These are phyloP conservation scores for Argyrosomus regius DNA, from an alignment of 2,797 vertebrate species.

Conservation along the genomic window DNA sequence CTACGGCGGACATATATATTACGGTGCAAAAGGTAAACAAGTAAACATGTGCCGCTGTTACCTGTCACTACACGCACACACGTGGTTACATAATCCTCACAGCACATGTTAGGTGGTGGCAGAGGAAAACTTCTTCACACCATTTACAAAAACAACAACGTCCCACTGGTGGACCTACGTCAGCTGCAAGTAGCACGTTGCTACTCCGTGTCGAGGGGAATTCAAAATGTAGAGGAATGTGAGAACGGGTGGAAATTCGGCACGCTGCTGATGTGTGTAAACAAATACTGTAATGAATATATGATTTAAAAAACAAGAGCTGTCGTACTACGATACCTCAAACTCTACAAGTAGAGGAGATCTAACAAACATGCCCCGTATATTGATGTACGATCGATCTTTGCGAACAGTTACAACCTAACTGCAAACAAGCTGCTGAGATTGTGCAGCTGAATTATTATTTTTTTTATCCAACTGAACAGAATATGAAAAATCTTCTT, in stretches of 20 bases:
- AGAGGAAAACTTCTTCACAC: background rate
- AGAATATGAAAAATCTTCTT: background rate
- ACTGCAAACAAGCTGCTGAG: background rate
- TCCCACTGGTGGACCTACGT: background rate
- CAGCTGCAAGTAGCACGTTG: background rate
- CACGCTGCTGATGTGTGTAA: background rate
- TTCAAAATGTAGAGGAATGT: constrained; percentile 5
- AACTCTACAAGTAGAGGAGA: background rate
- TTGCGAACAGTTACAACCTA: background rate
- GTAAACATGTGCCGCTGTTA: background rate
- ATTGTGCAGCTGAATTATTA: background rate
- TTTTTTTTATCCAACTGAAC: background rate
- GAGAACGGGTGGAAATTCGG: background rate
- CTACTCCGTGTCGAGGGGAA: background rate
- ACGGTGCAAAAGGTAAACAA: background rate
- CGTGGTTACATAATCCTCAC: constrained; percentile 7
- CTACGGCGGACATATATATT: background rate
- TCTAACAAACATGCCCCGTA: background rate
- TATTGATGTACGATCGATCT: background rate
- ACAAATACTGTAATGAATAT: background rate
- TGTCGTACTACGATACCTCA: too few species aligned
- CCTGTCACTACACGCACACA: background rate
- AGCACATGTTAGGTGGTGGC: background rate
- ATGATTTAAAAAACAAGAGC: background rate
- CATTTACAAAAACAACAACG: constrained; percentile 2